These are phyloP conservation scores for Quadriops clusia DNA, from an alignment of 2,888 invertebrate genomes.

Conservation along the genomic window DNA sequence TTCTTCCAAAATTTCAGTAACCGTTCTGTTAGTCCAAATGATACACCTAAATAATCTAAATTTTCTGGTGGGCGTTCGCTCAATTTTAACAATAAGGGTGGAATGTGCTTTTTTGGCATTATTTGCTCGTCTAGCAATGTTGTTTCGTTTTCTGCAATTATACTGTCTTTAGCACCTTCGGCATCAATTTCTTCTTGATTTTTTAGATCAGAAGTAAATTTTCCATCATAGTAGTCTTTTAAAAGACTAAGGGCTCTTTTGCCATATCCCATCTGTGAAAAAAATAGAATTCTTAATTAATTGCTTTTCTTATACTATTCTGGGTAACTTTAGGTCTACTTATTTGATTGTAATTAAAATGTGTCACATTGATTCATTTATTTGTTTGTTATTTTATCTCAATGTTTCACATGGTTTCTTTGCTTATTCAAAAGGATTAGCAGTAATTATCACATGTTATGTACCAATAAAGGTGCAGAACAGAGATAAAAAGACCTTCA, in stretches of 20 bases:
- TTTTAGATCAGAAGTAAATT: conserved; percentile 61
- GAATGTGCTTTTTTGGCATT: conserved; percentile 68
- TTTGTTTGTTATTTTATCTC: no score
- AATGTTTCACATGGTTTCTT: no score
- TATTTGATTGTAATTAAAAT: no score
- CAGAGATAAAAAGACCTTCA: no score
- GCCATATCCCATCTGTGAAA: conserved; percentile 97
- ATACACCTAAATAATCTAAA: conserved; percentile 89
- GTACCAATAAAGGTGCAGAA: no score
- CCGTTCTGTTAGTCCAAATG: conserved; percentile 79
- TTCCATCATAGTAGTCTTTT: conserved; percentile 79
- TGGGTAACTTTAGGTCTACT: no score
- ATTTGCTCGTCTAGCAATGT: conserved; percentile 60
- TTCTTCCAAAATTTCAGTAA: conserved; percentile 96
- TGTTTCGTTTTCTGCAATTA: conserved; percentile 47
- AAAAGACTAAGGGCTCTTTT: conserved; percentile 72
- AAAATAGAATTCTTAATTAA: no score
- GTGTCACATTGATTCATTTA: no score
- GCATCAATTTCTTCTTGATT: conserved; percentile 39
- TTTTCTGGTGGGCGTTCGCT: conserved; percentile 73
- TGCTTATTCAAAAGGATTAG: no score
- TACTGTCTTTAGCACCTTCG: no score
- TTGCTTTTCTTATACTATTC: no score
- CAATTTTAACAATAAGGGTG: conserved; percentile 78
- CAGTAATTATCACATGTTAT: no score